Base-by-base conservation (phyloP, 2,113 vertebrate genomes). In the Axis porcinus region DNA sequence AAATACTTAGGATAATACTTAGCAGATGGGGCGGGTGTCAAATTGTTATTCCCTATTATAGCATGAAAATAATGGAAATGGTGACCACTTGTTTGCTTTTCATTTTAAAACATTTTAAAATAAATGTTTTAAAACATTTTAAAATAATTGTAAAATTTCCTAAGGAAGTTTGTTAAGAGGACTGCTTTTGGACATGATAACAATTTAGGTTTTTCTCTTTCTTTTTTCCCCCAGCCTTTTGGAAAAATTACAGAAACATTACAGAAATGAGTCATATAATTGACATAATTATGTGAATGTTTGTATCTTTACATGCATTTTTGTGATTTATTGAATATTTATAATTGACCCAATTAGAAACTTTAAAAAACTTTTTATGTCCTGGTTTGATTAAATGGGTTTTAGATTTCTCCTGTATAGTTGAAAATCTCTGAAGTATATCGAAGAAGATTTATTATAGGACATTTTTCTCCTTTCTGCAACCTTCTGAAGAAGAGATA, bases 331-430 rank as follows among this genome's bases (percentile, higher is more conserved):
- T 84, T 96, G 74, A 91, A 58, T 27, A 93, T 87, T 96, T 93
- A 92, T 3, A 96, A 70, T 52, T 97, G 50, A 64, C 40, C 28
- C n/a, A 95, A 11, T 89, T 82, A 83, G 79, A 86, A 86, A 10
- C 13, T 50, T 82, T 16, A 33, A 58, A 50, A 74, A 89, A 50
- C 4, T 17, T 62, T 74, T 84, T 94, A 11, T 67, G 33, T 94
- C 33, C 30, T 91, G 15, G 40, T 94, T 98, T 88, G 16, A 94
- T 78, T 55, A 91, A 67, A 27, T 84, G 10, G 45, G 2, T 95
- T 94, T 97, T 83, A 55, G 15, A 92, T 95, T 94, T 93, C 30
- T 85, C n/a, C 58, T 81, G 2, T 96, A 89, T 45, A 95, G 62
- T 45, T 96, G 55, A 95, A 58, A 86, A 55, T 94, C 83, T 85